Evolutionary conservation across 2,797 vertebrate genomes (phyloP), one percentile per base, ranked within the genome.

Genomic region (Fratercula arctica): DNA sequence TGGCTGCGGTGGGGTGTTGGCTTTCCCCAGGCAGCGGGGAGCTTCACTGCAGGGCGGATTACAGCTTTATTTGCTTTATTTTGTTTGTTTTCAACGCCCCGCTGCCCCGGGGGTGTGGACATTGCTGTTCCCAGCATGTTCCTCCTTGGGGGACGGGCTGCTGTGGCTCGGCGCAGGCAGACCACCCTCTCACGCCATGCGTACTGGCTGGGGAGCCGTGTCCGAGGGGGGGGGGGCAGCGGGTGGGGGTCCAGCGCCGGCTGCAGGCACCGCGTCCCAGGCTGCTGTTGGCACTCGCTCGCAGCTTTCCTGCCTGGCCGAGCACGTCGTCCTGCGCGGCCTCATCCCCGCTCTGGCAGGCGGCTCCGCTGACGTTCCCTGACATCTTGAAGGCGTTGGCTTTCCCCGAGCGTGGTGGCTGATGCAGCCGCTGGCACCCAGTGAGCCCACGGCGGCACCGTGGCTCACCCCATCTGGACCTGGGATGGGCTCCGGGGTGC

Each of bases 401-500:
- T 51, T 18, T 64, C 64, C 84, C 70, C 5, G 3, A 64, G 57
- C 29, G 3, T 2, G 39, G 80, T 11, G 3, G 35, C 26, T 26
- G 29, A 68, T 3, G 10, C 23, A 7, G 72, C 60, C 1, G 16
- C 26, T 19, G 19, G 48, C 3, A 1, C 31, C 4, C 3, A 35
- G 56, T 3, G 50, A 57, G 37, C 37, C 45, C 51, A 4, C 10
- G 9, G 53, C 9, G 1, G 26, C 53, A 31, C 39, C 6, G 6
- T 1, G 13, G 26, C 31, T 57, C 29, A 0, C 41, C 48, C 57
- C 19, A 0, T 18, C 70, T 1, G 5, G 12, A 35, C 53, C 17
- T 48, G 57, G 35, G 51, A 6, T 43, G 73, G 50, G 88, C 33
- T 72, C 43, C 2, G 11, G 33, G 66, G 46, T 24, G 41, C 46